Evolutionary conservation across 1,140 invertebrate species (phyloP).

Genomic region (Platyura marginata): DNA sequence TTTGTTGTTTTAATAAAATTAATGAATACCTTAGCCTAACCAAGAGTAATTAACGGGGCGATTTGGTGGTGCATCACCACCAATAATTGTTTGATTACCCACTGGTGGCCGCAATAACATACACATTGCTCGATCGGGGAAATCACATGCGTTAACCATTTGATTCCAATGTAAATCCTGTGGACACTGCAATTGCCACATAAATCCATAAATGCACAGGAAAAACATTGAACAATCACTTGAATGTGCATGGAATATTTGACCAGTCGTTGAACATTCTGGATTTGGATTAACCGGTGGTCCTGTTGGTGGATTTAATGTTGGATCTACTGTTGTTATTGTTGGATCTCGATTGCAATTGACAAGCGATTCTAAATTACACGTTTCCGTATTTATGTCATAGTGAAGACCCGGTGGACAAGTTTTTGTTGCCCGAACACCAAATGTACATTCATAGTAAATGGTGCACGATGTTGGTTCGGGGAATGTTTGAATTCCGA

Average conservation of each 20-base stretch:
- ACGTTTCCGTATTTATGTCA: not conserved
- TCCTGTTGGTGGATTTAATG: not conserved
- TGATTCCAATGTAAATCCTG: conserved; percentile 1
- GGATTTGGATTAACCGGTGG: not conserved
- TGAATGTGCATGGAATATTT: conserved; percentile 1
- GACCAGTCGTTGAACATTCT: not conserved
- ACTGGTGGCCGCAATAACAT: too few species aligned
- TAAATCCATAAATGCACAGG: not conserved
- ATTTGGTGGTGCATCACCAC: too few species aligned
- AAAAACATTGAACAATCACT: not conserved
- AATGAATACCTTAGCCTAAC: too few species aligned
- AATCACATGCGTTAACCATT: not conserved
- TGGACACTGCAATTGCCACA: not conserved
- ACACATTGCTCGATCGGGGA: not conserved
- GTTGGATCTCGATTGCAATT: not conserved
- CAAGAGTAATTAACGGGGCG: too few species aligned
- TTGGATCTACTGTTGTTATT: not conserved
- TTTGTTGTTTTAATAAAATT: too few species aligned
- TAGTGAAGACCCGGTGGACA: not conserved
- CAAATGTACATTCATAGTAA: not conserved
- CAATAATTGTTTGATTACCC: too few species aligned
- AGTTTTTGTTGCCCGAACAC: not conserved
- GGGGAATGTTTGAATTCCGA: not conserved
- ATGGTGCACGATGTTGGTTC: not conserved
- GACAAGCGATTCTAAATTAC: not conserved